Evolutionary conservation across 2,888 invertebrate genomes (phyloP), one percentile per base, ranked within the genome.

Genomic region (Kryphioiulus occultus): DNA sequence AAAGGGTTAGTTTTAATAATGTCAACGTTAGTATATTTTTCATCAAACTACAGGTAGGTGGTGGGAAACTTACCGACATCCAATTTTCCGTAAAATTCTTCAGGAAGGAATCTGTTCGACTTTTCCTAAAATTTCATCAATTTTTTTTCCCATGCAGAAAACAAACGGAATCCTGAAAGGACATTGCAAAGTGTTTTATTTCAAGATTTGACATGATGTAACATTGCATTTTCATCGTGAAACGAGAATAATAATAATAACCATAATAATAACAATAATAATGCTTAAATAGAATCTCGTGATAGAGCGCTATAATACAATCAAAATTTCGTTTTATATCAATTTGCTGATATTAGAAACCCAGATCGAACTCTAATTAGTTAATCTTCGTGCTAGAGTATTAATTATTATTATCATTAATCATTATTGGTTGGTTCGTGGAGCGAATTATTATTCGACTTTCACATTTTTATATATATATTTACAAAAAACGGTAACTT

Each of bases 401-500:
- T 59, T 59, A 59, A 59, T 59, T 59, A 59, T 59, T 59, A 59
- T 59, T 59, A 59, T 59, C 53, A 59, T 59, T 59, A 59, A 59
- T 59, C 53, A 59, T 59, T 59, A 59, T 59, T 59, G 53, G 53
- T 59, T 59, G 53, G n/a, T 59, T 59, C 17, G 53, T 44, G 10
- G 10, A 44, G 44, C 17, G 44, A 47, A 9, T 47, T n/a, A n/a
- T 59, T n/a, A 59, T 44, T 44, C 44, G 17, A 3, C 10, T 44
- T 44, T 44, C 44, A 44, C 44, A 44, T 44, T 44, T 9, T 7
- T 44, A 15, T 59, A n/a, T 59, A 59, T 59, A 59, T 59, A 59
- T 59, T 59, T 59, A 59, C 53, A 59, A 59, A 59, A 47, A 15
- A 15, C 1, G 44, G 2, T 17, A 59, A 59, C n/a, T n/a, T 2